Percentiles rank a stretch among this genome's conserved stretches.
These are phyloP conservation scores for Tricholaema leucomelas DNA, from an alignment of 2,113 vertebrate genomes.

Conservation along the genomic window DNA sequence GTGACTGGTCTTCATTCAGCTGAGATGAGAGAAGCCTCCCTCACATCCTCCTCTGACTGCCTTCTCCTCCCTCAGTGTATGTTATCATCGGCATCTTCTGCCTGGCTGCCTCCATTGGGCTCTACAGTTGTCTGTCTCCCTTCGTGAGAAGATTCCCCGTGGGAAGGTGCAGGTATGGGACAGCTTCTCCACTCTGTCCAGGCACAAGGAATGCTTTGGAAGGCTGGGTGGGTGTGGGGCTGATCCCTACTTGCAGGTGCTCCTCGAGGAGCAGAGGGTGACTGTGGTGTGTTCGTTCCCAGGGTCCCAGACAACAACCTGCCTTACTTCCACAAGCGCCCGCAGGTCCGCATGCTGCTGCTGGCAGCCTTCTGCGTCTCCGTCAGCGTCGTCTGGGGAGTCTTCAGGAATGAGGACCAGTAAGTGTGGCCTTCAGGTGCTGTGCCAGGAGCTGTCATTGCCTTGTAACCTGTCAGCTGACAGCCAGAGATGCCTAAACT, in stretches of 20 bases:
- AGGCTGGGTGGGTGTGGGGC: too few relatives aligned
- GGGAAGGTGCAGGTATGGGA: slow-evolving; percentile 57
- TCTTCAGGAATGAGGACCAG: slow-evolving; percentile 95
- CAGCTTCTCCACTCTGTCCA: too few relatives aligned
- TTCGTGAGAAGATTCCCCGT: slow-evolving; percentile 87
- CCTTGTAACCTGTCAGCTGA: not conserved
- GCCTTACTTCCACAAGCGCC: slow-evolving; percentile 91
- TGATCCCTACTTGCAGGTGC: too few relatives aligned
- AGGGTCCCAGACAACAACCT: slow-evolving; percentile 89
- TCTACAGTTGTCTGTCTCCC: slow-evolving; percentile 93
- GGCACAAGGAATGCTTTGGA: too few relatives aligned
- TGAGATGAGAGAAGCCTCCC: not conserved
- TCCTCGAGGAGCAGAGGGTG: not conserved
- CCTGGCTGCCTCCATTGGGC: slow-evolving; percentile 89
- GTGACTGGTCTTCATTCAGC: not conserved
- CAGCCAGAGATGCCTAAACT: not conserved
- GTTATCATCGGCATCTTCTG: slow-evolving; percentile 94
- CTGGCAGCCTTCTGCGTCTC: slow-evolving; percentile 82
- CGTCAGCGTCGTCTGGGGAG: slow-evolving; percentile 87
- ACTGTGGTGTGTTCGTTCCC: slow-evolving; percentile 2
- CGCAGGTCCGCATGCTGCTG: slow-evolving; percentile 86
- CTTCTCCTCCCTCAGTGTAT: slow-evolving; percentile 77
- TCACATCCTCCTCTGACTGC: not conserved
- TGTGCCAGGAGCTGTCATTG: not conserved
- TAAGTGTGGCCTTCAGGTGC: slow-evolving; percentile 71